Evolutionary conservation across 2,113 vertebrate genomes (phyloP).

Genomic region (Corythaeola cristata): DNA sequence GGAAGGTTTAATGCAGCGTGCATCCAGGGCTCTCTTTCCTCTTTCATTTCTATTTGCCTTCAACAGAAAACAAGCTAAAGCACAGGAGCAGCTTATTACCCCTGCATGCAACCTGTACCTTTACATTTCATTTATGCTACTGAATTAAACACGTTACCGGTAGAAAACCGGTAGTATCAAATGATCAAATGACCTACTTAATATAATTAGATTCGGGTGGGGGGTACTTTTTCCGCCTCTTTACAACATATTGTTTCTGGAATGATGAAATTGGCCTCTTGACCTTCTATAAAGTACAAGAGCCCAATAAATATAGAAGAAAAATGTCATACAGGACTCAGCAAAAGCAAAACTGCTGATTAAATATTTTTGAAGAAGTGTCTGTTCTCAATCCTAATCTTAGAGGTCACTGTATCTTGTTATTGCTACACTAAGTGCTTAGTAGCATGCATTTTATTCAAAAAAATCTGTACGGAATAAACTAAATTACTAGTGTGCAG

Average conservation of each 20-base stretch:
- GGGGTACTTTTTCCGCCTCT: not conserved
- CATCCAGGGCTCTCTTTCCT: not conserved
- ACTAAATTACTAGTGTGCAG: not conserved
- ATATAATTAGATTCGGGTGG: not conserved
- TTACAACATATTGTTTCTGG: not conserved
- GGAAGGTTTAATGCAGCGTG: not conserved
- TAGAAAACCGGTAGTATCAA: not conserved
- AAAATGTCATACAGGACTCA: not conserved
- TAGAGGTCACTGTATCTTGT: not conserved
- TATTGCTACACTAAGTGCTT: not conserved
- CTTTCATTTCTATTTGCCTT: not conserved
- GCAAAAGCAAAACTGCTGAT: slow-evolving; percentile 44
- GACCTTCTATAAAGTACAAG: not conserved
- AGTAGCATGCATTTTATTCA: not conserved
- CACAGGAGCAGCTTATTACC: not conserved
- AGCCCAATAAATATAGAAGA: not conserved
- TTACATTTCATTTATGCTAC: not conserved
- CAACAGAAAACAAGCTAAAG: not conserved
- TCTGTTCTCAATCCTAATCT: slow-evolving; percentile 2
- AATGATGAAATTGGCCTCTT: not conserved
- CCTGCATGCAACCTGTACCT: not conserved
- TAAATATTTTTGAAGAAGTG: slow-evolving; percentile 11
- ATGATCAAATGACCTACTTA: not conserved
- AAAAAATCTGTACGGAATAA: not conserved
- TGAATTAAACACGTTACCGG: not conserved